These are phyloP conservation scores for Garrulus glandarius DNA, from an alignment of 2,797 vertebrate genomes.

Conservation along the genomic window DNA sequence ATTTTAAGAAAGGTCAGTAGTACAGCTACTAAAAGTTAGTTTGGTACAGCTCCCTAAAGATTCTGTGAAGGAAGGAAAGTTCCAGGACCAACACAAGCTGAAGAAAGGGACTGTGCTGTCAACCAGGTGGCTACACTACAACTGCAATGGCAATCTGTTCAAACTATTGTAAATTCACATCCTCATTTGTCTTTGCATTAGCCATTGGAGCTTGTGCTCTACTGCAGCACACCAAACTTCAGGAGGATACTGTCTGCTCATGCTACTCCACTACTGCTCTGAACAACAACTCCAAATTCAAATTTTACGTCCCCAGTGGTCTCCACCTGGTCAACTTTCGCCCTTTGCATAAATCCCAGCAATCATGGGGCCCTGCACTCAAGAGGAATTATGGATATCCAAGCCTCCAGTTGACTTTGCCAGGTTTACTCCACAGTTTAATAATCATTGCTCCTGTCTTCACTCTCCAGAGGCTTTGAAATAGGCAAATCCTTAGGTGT, in stretches of 20 bases:
- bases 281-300: background rate
- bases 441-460: background rate
- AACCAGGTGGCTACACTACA: background rate
- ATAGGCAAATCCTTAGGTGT: background rate
- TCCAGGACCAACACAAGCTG: background rate
- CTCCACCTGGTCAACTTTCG: background rate
- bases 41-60: background rate
- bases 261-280: background rate
- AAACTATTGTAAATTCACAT: background rate
- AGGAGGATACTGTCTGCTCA: background rate
- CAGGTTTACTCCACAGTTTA: background rate
- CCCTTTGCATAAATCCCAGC: background rate
- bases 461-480: background rate
- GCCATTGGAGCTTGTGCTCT: background rate
- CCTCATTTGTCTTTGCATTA: background rate
- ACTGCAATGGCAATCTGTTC: background rate
- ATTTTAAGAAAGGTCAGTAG: background rate
- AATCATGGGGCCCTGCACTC: background rate
- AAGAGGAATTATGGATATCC: background rate
- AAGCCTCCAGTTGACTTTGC: background rate
- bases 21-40: background rate
- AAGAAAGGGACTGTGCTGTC: background rate
- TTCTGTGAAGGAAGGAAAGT: background rate
- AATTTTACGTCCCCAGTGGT: background rate
- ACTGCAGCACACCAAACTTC: background rate